Evolutionary conservation across 2,888 invertebrate species (phyloP).

Genomic region (Psococerastis gibbosa): DNA sequence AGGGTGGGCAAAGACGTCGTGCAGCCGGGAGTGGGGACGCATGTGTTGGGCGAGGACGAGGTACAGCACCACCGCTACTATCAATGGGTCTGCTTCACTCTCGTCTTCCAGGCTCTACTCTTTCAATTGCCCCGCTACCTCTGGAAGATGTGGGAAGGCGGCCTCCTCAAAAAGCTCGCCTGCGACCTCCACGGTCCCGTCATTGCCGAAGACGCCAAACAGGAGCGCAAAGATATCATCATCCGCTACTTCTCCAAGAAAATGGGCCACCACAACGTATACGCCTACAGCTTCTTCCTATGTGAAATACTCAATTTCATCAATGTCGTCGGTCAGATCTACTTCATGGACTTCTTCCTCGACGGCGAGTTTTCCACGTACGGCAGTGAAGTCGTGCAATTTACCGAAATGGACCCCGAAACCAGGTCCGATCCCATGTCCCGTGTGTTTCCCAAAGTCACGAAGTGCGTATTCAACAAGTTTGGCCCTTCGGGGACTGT

Average conservation of each 20-base stretch:
- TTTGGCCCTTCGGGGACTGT: conserved; percentile 73
- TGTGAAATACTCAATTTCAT: conserved; percentile 62
- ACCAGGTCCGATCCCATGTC: conserved; percentile 71
- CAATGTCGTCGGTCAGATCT: conserved; percentile 61
- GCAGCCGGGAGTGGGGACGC: conserved; percentile 63
- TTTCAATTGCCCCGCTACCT: conserved; percentile 70
- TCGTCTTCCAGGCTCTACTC: conserved; percentile 60
- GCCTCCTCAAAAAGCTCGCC: conserved; percentile 53
- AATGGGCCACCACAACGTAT: conserved; percentile 53
- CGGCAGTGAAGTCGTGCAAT: conserved; percentile 47
- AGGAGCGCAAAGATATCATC: conserved; percentile 60
- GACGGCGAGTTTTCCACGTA: conserved; percentile 53
- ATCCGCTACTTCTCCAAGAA: conserved; percentile 67
- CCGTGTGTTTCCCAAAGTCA: conserved; percentile 70
- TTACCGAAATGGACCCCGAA: conserved; percentile 59
- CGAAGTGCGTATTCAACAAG: conserved; percentile 79
- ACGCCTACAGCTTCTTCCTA: conserved; percentile 54
- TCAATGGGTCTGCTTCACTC: conserved; percentile 86
- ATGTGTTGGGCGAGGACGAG: conserved; percentile 62
- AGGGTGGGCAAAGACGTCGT: conserved; percentile 64
- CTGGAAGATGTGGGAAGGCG: conserved; percentile 75
- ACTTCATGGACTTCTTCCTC: conserved; percentile 54
- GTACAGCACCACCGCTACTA: conserved; percentile 87
- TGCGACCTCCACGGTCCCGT: conserved; percentile 60
- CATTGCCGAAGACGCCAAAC: conserved; percentile 61